Evolutionary conservation across 2,888 invertebrate genomes (phyloP).

Genomic region (Folsomia candida): DNA sequence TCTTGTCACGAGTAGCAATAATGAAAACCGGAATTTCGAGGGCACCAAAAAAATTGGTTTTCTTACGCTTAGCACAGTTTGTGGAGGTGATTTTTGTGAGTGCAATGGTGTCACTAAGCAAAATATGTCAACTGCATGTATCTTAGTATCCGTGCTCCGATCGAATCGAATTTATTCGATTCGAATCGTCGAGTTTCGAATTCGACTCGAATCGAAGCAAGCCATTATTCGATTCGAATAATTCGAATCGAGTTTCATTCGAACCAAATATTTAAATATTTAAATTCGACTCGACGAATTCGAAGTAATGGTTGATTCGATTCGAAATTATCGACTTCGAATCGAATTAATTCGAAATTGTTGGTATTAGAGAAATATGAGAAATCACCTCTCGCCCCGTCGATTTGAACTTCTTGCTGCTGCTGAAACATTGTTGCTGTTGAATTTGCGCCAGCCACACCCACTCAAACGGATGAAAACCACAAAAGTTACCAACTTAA

Average conservation of each 20-base stretch:
- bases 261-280: background rate
- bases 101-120: no score
- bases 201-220: background rate
- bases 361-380: background rate
- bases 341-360: background rate
- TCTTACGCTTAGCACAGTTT: no score
- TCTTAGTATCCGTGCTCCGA: no score
- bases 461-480: no score
- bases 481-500: no score
- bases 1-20: no score
- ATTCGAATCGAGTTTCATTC: background rate
- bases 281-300: background rate
- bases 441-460: no score
- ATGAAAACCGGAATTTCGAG: no score
- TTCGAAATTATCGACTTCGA: background rate
- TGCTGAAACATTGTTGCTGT: background rate
- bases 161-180: background rate
- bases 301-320: background rate
- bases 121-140: no score
- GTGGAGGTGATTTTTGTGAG: no score
- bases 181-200: background rate
- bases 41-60: no score
- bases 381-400: background rate
- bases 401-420: background rate
- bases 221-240: background rate